Conservation (phyloP, 2,797 vertebrate genomes). For the Serranus cabrilla region DNA sequence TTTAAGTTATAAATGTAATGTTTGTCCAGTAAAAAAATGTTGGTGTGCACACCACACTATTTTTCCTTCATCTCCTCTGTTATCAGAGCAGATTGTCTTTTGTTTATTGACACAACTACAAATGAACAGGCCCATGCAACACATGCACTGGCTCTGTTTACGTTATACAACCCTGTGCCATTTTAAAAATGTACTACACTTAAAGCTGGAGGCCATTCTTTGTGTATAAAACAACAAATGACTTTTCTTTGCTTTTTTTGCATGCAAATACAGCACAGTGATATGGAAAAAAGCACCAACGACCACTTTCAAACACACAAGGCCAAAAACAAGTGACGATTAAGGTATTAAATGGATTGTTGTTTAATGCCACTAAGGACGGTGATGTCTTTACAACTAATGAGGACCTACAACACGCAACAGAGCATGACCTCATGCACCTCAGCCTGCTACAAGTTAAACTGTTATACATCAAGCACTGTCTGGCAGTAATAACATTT, state of each 20-base stretch:
- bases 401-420: conserved; percentile 19
- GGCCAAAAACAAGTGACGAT: neutral
- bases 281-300: conserved; percentile 30
- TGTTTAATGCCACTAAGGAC: conserved; percentile 28
- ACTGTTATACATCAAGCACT: conserved; percentile 40
- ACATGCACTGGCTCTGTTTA: conserved; percentile 30
- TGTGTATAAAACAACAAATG: conserved; percentile 10
- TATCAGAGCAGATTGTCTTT: conserved; percentile 38
- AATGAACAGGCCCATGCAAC: conserved; percentile 44
- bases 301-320: conserved; percentile 13
- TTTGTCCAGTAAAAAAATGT: neutral
- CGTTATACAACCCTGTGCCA: conserved; percentile 2
- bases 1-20: neutral
- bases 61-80: conserved; percentile 9
- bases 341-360: conserved; percentile 8
- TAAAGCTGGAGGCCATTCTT: conserved; percentile 5
- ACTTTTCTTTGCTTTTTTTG: conserved; percentile 20
- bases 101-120: conserved; percentile 16
- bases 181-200: neutral
- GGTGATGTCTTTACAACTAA: conserved; percentile 24
- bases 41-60: neutral
- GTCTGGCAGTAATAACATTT: conserved; percentile 20
- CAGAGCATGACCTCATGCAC: conserved; percentile 49
- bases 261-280: conserved; percentile 60
- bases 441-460: conserved; percentile 45